Base-by-base conservation (phyloP, 2,113 vertebrate species). In the Xenopus laevis region DNA sequence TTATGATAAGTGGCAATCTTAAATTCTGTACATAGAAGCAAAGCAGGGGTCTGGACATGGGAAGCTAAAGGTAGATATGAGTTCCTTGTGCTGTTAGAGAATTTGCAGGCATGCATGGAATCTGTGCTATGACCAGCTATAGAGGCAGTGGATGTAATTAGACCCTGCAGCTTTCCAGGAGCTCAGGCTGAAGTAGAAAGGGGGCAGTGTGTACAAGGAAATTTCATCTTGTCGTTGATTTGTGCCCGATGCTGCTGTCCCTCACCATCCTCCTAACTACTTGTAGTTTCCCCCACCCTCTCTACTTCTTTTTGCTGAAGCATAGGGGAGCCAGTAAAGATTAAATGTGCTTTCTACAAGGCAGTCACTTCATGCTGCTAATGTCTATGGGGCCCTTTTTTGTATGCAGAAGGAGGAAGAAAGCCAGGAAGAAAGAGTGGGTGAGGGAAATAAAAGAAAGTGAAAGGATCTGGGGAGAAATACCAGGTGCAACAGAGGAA, bases 291-390 rank as follows among this genome's bases (percentile, higher is more conserved):
- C 80, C 73, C 82, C 71, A 55, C 60, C 78, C 69, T 79, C 78
- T 81, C 80, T 80, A 82, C 87, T 87, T 86, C 89, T 87, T 90
- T 90, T 90, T 87, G 87, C 90, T 81, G 89, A 90, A 95, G 92
- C 95, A 91, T 90, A 90, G 89, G 92, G 93, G 92, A 96, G 92
- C 91, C 90, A 92, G 90, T 83, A 86, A 92, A 95, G 95, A 95
- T 95, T 93, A 95, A 95, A 96, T 94, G 93, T 94, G 93, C 94
- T 92, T 93, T 94, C 92, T 92, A 89, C 94, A 94, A 96, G 93
- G 92, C 93, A 92, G 92, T 87, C 92, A 90, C 94, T 95, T 92
- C 92, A 91, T 88, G 92, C 92, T 91, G 93, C 91, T 92, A 90
- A 45, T 91, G 91, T 94, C 89, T 90, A 86, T 89, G 86, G 85